phyloP scores from a whole-genome alignment of 2,888 invertebrate species.

The Caenorhabditis sp. region DNA sequence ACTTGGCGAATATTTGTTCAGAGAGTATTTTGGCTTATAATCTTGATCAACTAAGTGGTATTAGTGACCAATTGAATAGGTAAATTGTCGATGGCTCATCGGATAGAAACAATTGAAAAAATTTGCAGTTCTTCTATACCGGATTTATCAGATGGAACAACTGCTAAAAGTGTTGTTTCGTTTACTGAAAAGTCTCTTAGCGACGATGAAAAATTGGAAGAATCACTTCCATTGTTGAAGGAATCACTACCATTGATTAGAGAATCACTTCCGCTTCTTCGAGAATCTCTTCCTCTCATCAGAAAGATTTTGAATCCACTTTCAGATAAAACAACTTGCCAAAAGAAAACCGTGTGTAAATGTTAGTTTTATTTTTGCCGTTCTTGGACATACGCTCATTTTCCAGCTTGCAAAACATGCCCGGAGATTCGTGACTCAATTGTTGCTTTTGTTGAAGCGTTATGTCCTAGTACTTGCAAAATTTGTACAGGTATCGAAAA shows the following conservation, averaged over 20 bases:
- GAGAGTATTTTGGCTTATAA: conserved; percentile 40
- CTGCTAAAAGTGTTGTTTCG: conserved; percentile 7
- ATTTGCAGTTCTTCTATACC: conserved; percentile 30
- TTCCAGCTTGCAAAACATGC: conserved; percentile 41
- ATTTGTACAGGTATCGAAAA: conserved; percentile 22
- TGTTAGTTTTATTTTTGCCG: conserved; percentile 3
- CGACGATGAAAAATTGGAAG: conserved; percentile 15
- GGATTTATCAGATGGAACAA: not conserved
- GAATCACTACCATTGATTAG: conserved; percentile 48
- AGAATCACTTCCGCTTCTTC: conserved; percentile 44
- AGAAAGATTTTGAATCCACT: conserved; percentile 40
- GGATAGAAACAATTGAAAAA: not conserved
- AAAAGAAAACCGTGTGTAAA: conserved; percentile 40
- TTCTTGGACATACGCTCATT: not conserved
- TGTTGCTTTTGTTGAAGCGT: conserved; percentile 26
- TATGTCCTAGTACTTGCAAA: conserved; percentile 46
- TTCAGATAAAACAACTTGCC: conserved; percentile 25
- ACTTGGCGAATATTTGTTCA: conserved; percentile 37
- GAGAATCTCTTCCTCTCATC: conserved; percentile 46
- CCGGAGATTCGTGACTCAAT: conserved; percentile 39
- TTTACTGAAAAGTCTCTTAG: conserved; percentile 9
- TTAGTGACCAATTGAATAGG: conserved; percentile 34
- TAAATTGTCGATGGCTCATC: not conserved
- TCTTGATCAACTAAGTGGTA: conserved; percentile 14
- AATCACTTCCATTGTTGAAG: conserved; percentile 41